Evolutionary conservation across 2,113 vertebrate genomes (phyloP).

Genomic region (Cyanocitta stelleri): DNA sequence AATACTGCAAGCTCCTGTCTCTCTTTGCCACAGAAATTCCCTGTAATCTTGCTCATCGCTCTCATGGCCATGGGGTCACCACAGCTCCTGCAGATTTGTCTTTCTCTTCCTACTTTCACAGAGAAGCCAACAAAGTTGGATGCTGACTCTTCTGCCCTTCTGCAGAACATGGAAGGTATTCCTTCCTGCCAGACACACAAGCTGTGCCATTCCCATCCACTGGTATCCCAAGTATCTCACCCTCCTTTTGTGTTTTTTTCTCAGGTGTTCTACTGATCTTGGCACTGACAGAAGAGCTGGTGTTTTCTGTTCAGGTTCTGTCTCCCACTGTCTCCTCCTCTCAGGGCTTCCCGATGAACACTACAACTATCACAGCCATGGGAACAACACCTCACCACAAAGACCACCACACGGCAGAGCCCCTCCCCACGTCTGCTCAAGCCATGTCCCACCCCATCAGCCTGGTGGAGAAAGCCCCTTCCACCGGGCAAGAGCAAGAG

Average conservation of each 20-base stretch:
- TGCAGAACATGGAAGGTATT: neutral
- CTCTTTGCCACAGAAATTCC: neutral
- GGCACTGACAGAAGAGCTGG: constrained; percentile 85
- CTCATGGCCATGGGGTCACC: neutral
- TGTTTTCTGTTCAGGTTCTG: constrained; percentile 81
- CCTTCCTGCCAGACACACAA: neutral
- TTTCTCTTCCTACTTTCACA: neutral
- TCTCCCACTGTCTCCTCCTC: constrained; percentile 74
- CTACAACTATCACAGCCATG: constrained; percentile 72
- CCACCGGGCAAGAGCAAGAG: neutral
- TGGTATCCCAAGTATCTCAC: neutral
- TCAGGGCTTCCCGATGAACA: constrained; percentile 70
- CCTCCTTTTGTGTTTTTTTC: neutral
- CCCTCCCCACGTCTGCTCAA: neutral
- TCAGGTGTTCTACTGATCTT: constrained; percentile 90
- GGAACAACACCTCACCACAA: constrained; percentile 44
- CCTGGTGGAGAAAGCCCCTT: constrained; percentile 9
- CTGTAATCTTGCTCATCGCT: rapidly evolving
- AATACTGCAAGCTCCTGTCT: neutral
- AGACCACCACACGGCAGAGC: neutral
- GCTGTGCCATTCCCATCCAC: rapidly evolving
- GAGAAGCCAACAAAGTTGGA: neutral
- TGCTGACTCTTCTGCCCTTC: neutral
- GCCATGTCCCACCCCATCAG: constrained; percentile 11
- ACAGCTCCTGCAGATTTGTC: neutral